phyloP scores from a whole-genome alignment of 2,113 vertebrate species.

The Platysternon megacephalum region DNA sequence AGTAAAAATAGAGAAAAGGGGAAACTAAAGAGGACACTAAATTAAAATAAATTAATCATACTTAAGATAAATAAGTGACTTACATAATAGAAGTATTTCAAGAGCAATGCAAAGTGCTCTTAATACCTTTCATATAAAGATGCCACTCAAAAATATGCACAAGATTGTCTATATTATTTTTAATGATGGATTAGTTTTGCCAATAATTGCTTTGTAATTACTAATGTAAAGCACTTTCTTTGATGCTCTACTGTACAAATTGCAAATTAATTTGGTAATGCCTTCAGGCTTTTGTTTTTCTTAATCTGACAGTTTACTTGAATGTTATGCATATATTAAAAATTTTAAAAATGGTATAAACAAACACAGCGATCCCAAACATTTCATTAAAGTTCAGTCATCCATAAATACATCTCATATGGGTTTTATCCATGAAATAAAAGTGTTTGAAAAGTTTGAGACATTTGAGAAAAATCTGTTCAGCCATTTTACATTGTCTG shows the following conservation, averaged over 20 bases:
- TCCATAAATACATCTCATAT: background rate
- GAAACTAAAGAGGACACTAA: background rate
- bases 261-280: background rate
- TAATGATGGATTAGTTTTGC: background rate
- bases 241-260: background rate
- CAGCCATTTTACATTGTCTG: background rate
- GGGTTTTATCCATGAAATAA: background rate
- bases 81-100: background rate
- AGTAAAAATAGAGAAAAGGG: background rate
- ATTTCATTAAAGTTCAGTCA: background rate
- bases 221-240: background rate
- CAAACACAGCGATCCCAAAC: background rate
- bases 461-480: background rate
- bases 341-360: background rate
- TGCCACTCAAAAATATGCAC: background rate
- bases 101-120: background rate
- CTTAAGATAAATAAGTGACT: background rate
- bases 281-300: background rate
- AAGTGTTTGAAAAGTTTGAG: background rate
- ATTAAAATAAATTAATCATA: background rate
- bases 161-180: background rate
- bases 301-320: background rate
- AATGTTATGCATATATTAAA: background rate
- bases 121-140: background rate
- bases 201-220: background rate